Evolutionary conservation across 2,113 vertebrate species (phyloP), one percentile per base, ranked within the genome.

Genomic region (Crotophaga sulcirostris): DNA sequence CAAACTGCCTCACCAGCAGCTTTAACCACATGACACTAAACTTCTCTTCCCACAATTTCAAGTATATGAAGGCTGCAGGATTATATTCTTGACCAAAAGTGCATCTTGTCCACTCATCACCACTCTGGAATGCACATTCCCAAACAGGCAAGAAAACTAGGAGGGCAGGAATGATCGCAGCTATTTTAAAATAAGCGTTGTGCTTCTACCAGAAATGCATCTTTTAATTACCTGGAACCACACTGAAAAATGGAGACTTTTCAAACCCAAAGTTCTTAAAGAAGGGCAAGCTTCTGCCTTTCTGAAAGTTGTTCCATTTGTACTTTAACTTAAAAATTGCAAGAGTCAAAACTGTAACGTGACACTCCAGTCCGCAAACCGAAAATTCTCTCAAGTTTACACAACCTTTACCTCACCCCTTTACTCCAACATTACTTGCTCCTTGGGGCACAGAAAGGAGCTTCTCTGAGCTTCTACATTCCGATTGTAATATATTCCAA

Each of bases 61-160:
- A 64, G 12, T 40, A 9, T 20, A 45, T 75, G 45, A 77, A 72
- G 8, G 12, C 59, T 47, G 55, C 44, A 86, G 66, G 36, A 84
- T 44, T 28, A 60, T 28, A 74, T 77, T 85, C 63, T 90, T 80
- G 63, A 94, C 89, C 82, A 95, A 70, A 89, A 66, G 60, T 63
- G 47, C 40, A 80, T 40, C 40, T 5, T 52, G 29, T 60, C 78
- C 73, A 72, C 84, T 96, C 86, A 77, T 97, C 96, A 97, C 45
- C 74, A 52, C 58, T 81, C 58, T 95, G 94, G 92, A 96, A 97
- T 90, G 86, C 56, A 55, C 67, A 72, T n/a, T 94, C 60, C 45
- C 84, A 55, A 89, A 52, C 1, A 84, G 31, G 38, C 15, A 0
- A 76, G 59, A 69, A 69, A 79, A 38, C 34, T 47, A 34, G 3